Evolutionary conservation across 2,113 vertebrate species (phyloP), one percentile per base, ranked within the genome.

Genomic region (Motacilla alba): DNA sequence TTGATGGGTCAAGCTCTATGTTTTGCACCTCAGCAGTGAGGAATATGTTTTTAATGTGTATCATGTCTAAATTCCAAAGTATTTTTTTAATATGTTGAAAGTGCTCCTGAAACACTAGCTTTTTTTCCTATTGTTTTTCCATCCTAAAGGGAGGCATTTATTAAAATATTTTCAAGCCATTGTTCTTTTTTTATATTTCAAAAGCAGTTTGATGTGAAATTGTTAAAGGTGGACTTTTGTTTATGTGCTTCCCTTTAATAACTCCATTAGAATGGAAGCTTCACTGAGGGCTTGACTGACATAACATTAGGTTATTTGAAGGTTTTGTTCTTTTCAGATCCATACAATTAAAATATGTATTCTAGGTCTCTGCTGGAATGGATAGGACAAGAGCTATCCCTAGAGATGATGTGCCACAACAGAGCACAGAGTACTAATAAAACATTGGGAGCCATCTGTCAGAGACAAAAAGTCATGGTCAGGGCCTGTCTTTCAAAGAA

Each of bases 401-500:
- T 81, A 43, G 88, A 93, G 93, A 90, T 70, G 56, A 72, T 74
- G 24, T 91, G 81, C 77, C 91, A 79, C 87, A 85, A 85, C 83
- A 86, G 63, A 94, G 68, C 82, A 81, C 47, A 88, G 88, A 95
- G 94, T 96, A 78, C 78, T 96, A 96, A 94, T 93, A 96, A 92
- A 96, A 95, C 76, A 63, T 72, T 90, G 93, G 92, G 88, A 92
- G 56, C 79, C 80, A 92, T 94, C 88, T 97, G 88, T 93, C 90
- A 94, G 76, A 96, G 83, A 88, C 88, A 95, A 87, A 96, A 97
- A 96, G 64, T 46, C 64, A 46, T 93, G 85, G 86, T 88, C 85
- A 95, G 92, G 79, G 44, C 92, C 90, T 94, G 50, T 93, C 73
- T 95, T 94, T 90, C 83, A 86, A 86, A 93, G 90, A 93, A 94